Evolutionary conservation across 2,888 invertebrate species (phyloP), one percentile per base, ranked within the genome.

Genomic region (Julus scanicus): DNA sequence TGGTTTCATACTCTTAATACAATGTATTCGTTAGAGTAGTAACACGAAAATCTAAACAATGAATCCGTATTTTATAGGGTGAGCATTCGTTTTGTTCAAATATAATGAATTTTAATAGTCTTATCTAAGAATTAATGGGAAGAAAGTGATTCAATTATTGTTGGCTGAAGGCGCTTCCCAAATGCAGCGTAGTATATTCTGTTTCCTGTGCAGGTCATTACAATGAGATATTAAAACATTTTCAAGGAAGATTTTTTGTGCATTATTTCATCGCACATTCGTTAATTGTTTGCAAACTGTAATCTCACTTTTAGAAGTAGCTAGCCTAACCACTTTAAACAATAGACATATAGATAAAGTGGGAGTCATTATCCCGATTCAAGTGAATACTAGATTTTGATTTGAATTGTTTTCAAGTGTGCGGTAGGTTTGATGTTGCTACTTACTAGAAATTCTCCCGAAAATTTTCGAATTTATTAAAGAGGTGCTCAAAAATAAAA

Each of bases 51-150:
- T 13, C 53, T 37, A 37, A 20, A 80, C 13, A 20, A 37, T 37
- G 80, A 37, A 20, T 13, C 29, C 9, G 80, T 80, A 37, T 37
- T 37, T 80, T 80, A 80, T 80, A 80, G 37, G 29, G 29, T 37
- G 37, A 80, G 37, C 80, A 37, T 80, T 80, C 11, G 4, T 37
- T 80, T 80, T 80, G 80, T 80, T 13, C 37, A 80, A 80, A 5
- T 29, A 29, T 80, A 80, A 80, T 80, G 80, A 39, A 39, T 3
- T 15, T 15, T 11, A 3, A 0, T 8, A 5, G 37, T 15, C 80
- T 80, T 80, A 80, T 80, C 80, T 80, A 80, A 15, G 80, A 80
- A 80, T 80, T 80, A 80, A 80, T 80, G 80, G 37, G 29, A 80
- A 15, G 80, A 37, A 80, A 80, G 37, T 37, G 80, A 39, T 80